A percentile compares a stretch with the other conserved stretches of the same genome.
Conservation (phyloP, 2,888 invertebrate genomes). For the Watsonalla cultraria region DNA sequence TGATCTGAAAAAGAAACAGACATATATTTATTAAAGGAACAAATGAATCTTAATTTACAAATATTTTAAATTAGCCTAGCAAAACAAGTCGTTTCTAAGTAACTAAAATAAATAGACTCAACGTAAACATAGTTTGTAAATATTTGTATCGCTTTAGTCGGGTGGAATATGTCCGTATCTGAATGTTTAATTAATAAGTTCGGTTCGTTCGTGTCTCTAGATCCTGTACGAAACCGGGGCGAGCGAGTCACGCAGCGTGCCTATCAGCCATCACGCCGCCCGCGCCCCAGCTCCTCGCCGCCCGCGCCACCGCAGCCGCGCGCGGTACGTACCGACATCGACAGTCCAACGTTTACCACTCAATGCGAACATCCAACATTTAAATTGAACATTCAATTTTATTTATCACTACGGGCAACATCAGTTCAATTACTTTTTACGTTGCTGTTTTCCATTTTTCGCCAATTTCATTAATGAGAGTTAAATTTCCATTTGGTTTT, state of each 20-base stretch:
- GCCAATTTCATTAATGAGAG: not conserved
- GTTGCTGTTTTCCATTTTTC: slow-evolving; percentile 24
- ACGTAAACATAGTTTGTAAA: slow-evolving; percentile 8
- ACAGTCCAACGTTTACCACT: slow-evolving; percentile 4
- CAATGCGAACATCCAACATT: slow-evolving; percentile 19
- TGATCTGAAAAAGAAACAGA: slow-evolving; percentile 51
- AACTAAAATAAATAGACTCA: slow-evolving; percentile 5
- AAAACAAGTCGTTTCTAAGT: not conserved
- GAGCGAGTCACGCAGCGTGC: slow-evolving; percentile 67
- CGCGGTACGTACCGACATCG: slow-evolving; percentile 10
- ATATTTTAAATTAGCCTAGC: too few relatives aligned
- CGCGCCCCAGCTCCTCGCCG: slow-evolving; percentile 13
- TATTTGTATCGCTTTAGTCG: slow-evolving; percentile 2
- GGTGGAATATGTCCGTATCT: slow-evolving; percentile 31
- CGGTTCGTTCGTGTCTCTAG: slow-evolving; percentile 47
- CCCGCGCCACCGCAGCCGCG: slow-evolving; percentile 4
- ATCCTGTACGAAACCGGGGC: slow-evolving; percentile 72
- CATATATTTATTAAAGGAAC: slow-evolving; percentile 13
- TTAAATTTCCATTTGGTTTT: not conserved
- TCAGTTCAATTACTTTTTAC: slow-evolving; percentile 31
- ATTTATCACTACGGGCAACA: slow-evolving; percentile 31
- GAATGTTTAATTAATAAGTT: slow-evolving; percentile 62
- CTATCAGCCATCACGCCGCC: slow-evolving; percentile 50
- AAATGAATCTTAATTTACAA: not conserved
- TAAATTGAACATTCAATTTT: slow-evolving; percentile 20